Base-by-base conservation (phyloP, 2,113 vertebrate species). In the Pyxicephalus adspersus region DNA sequence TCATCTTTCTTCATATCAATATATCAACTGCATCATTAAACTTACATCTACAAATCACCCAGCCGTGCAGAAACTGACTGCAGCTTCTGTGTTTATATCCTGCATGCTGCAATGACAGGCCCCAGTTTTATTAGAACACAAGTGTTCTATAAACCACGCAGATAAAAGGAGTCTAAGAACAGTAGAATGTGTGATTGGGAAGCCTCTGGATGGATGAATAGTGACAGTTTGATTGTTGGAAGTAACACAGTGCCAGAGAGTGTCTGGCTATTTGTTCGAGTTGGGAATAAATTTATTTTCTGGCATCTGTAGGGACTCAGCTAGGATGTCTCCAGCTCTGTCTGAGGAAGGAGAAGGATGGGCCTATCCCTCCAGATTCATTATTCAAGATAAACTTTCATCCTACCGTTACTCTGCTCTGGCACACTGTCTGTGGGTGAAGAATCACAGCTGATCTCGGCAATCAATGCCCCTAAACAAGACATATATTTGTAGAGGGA, bases 381-480 rank as follows among this genome's bases (percentile, higher is more conserved):
- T 80, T 77, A 61, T 76, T 85, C 63, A 17, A 38, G 67, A 55
- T 60, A 17, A 55, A 13, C 45, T n/a, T 31, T 45, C 60, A 34
- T 73, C 64, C 64, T 58, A n/a, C 54, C 22, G 38, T 18, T 13
- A 20, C 26, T 57, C 77, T 50, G 13, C 7, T n/a, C 20, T 17
- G 1, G 25, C 83, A 28, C 60, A 55, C 63, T 45, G 70, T 34
- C 28, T 71, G 71, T 3, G 31, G 31, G 67, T 54, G 55, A 80
- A 83, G 83, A 82, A 80, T 55, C 23, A 0, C 2, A 18, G 1
- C 80, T 64, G 38, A 54, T 64, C 23, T 65, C 81, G 54, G 38
- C 51, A 74, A 45, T 78, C 81, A 25, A 31, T 57, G 85, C 5
- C n/a, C 58, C 60, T 17, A 57, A 79, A 77, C 28, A 81, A 73